Evolutionary conservation across 2,888 invertebrate species (phyloP).

Genomic region (Epistrophella euchroma): DNA sequence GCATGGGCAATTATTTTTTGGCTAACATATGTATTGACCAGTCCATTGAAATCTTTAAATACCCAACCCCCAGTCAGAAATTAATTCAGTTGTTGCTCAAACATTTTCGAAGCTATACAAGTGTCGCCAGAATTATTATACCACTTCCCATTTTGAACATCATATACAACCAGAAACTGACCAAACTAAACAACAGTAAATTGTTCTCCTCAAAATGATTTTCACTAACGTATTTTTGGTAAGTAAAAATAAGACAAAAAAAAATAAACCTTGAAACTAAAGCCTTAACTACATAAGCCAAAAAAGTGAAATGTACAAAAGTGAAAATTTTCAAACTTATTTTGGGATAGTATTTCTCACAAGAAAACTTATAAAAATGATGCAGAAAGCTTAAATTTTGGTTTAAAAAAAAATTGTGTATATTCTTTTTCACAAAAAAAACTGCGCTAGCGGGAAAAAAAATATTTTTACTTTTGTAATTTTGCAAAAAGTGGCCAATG

Average conservation of each 20-base stretch:
- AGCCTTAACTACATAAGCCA: no score
- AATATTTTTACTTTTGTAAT: no score
- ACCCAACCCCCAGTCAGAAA: conserved; percentile 50
- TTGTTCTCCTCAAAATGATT: conserved; percentile 40
- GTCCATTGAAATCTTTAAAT: conserved; percentile 60
- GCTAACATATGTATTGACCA: conserved; percentile 36
- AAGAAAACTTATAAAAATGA: no score
- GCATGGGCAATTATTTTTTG: conserved; percentile 40
- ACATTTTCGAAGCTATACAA: conserved; percentile 39
- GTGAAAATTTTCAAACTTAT: no score
- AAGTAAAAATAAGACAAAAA: conserved; percentile 29
- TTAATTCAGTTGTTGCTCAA: conserved; percentile 60
- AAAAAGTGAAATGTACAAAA: no score
- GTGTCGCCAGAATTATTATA: background rate
- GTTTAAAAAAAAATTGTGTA: no score
- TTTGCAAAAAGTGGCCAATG: no score
- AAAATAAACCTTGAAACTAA: background rate
- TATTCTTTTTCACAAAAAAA: no score
- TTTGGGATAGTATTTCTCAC: no score
- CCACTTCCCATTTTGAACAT: background rate
- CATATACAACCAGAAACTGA: background rate
- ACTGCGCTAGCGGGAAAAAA: no score
- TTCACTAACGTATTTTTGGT: conserved; percentile 51
- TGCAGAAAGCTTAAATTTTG: no score
- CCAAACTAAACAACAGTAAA: background rate